phyloP scores from a whole-genome alignment of 2,888 invertebrate species.

The Cheilosia soror region DNA sequence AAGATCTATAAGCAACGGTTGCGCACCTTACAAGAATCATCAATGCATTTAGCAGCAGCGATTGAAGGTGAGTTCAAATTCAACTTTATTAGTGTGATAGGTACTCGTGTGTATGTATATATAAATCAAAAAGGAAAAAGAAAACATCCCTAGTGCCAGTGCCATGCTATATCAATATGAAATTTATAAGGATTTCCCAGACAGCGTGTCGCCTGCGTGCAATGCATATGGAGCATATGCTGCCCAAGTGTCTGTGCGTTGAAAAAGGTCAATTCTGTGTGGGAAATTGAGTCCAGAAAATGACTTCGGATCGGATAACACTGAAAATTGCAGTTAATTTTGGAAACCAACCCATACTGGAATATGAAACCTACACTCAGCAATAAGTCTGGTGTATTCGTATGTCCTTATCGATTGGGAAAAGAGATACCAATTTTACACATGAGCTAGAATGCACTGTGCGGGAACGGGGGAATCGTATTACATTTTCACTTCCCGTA shows the following conservation, averaged over 20 bases:
- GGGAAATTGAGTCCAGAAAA: constrained; percentile 30
- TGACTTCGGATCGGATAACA: constrained; percentile 61
- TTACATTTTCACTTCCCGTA: constrained; percentile 33
- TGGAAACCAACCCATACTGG: constrained; percentile 41
- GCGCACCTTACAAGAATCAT: constrained; percentile 85
- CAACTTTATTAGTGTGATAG: not conserved
- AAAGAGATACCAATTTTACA: constrained; percentile 63
- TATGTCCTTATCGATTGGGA: constrained; percentile 16
- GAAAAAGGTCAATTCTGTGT: constrained; percentile 36
- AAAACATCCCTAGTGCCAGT: not conserved
- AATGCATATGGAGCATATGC: constrained; percentile 54
- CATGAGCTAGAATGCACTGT: constrained; percentile 26
- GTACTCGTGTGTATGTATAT: not conserved
- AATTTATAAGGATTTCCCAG: constrained; percentile 49
- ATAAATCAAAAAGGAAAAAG: not conserved
- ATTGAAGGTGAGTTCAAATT: constrained; percentile 81
- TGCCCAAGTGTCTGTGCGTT: constrained; percentile 23
- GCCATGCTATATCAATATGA: not conserved
- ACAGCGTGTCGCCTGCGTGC: constrained; percentile 66
- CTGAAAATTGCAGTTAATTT: constrained; percentile 51
- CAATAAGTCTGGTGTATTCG: constrained; percentile 13
- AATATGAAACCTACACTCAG: constrained; percentile 38
- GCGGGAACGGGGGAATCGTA: constrained; percentile 43
- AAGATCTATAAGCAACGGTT: constrained; percentile 86
- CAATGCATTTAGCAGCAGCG: constrained; percentile 81